Evolutionary conservation across 2,797 vertebrate species (phyloP).

Genomic region (Cuculus canorus): DNA sequence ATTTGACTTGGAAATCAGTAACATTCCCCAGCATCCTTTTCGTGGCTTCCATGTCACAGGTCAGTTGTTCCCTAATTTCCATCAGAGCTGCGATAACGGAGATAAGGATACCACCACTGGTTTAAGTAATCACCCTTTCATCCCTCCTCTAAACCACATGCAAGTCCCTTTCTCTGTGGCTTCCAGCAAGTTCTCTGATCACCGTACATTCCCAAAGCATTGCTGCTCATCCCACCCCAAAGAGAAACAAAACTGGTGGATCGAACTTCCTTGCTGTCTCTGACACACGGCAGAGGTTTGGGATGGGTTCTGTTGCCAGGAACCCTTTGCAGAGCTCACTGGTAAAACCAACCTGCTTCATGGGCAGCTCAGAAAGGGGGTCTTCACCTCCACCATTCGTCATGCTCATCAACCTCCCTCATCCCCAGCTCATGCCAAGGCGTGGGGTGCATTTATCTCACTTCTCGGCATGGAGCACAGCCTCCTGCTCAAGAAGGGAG

Average conservation of each 20-base stretch:
- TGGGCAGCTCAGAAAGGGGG: not conserved
- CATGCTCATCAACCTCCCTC: not conserved
- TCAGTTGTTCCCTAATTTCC: not conserved
- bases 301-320: not conserved
- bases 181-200: fast-evolving
- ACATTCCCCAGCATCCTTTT: not conserved
- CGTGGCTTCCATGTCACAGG: fast-evolving
- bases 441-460: fast-evolving
- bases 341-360: not conserved
- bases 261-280: not conserved
- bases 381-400: not conserved
- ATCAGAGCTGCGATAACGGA: not conserved
- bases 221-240: not conserved
- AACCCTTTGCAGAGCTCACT: not conserved
- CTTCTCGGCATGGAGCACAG: fast-evolving
- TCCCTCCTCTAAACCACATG: fast-evolving
- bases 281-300: fast-evolving
- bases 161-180: not conserved
- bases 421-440: not conserved
- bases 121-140: not conserved
- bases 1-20: not conserved
- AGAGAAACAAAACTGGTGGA: no score
- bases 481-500: not conserved
- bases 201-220: not conserved
- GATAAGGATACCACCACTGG: not conserved